A percentile compares a stretch with the other conserved stretches of the same genome.
Evolutionary conservation across 2,888 invertebrate species (phyloP).

Genomic region (Agonopterix alstromeriana): DNA sequence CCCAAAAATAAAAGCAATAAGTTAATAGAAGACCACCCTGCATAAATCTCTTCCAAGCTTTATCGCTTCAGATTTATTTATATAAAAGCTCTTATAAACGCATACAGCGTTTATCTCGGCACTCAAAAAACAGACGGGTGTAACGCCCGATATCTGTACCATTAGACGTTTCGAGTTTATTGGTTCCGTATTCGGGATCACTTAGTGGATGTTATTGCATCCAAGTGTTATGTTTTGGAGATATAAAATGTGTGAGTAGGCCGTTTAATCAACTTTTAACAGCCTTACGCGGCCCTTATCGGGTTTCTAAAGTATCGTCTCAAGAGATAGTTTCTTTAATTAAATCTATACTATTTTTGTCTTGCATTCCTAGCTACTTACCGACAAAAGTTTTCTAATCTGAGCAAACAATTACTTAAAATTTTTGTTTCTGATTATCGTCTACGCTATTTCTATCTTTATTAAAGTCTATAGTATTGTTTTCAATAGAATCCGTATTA

Average conservation of each 20-base stretch:
- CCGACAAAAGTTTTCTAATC: too few species aligned
- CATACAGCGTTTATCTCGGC: conserved; percentile 47
- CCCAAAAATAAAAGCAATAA: too few species aligned
- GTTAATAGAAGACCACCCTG: conserved; percentile 2
- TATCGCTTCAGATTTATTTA: conserved; percentile 20
- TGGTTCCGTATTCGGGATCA: conserved; percentile 1
- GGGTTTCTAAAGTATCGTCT: too few species aligned
- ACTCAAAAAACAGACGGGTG: conserved; percentile 50
- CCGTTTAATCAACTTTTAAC: conserved; percentile 27
- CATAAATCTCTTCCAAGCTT: conserved; percentile 1
- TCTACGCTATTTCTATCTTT: conserved; percentile 10
- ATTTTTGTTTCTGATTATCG: too few species aligned
- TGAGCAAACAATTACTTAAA: too few species aligned
- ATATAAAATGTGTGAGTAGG: conserved; percentile 47
- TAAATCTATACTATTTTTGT: too few species aligned
- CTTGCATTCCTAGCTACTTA: too few species aligned
- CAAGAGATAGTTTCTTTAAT: too few species aligned
- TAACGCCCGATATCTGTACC: conserved; percentile 47
- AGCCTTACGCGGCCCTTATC: too few species aligned
- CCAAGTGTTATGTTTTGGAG: conserved; percentile 44
- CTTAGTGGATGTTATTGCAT: conserved; percentile 30
- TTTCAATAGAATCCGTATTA: too few species aligned
- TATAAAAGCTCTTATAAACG: conserved; percentile 30
- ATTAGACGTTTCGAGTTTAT: conserved; percentile 22
- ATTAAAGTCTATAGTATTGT: conserved; percentile 8